Percentiles rank a stretch among this genome's conserved stretches.
phyloP scores from a whole-genome alignment of 2,888 invertebrate species.

The Coleophora flavipennella region DNA sequence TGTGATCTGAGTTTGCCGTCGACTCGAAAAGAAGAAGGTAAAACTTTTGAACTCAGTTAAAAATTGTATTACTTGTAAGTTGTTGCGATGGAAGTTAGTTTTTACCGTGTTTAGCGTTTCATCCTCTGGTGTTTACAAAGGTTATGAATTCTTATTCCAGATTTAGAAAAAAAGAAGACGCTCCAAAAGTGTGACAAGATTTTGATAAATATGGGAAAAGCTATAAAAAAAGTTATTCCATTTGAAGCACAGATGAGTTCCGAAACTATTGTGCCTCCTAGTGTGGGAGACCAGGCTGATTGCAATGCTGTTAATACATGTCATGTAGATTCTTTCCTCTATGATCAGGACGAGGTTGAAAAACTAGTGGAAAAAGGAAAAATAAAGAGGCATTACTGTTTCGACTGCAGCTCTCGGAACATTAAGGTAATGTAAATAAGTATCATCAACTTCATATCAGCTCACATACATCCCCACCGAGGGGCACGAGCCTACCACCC shows the following conservation, averaged over 20 bases:
- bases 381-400: conserved; percentile 45
- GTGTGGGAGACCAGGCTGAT: conserved; percentile 62
- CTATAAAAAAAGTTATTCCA: conserved; percentile 48
- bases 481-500: no score
- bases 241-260: conserved; percentile 50
- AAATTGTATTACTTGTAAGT: conserved; percentile 1
- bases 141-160: conserved; percentile 30
- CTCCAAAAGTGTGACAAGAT: conserved; percentile 34
- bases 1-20: no score
- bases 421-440: no score
- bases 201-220: conserved; percentile 42
- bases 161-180: conserved; percentile 37
- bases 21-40: no score
- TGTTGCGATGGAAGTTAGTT: no score
- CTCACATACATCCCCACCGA: no score
- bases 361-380: conserved; percentile 41
- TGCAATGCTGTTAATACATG: conserved; percentile 66
- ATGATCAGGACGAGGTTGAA: conserved; percentile 76
- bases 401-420: conserved; percentile 50
- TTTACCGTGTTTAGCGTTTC: no score
- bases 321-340: conserved; percentile 81
- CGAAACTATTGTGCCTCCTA: conserved; percentile 52
- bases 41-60: not conserved
- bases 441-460: no score
- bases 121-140: no score